Percentiles rank a stretch among this genome's conserved stretches.
These are phyloP conservation scores for Drosophila ohnishii DNA, from an alignment of 1,140 invertebrate genomes.

Conservation along the genomic window DNA sequence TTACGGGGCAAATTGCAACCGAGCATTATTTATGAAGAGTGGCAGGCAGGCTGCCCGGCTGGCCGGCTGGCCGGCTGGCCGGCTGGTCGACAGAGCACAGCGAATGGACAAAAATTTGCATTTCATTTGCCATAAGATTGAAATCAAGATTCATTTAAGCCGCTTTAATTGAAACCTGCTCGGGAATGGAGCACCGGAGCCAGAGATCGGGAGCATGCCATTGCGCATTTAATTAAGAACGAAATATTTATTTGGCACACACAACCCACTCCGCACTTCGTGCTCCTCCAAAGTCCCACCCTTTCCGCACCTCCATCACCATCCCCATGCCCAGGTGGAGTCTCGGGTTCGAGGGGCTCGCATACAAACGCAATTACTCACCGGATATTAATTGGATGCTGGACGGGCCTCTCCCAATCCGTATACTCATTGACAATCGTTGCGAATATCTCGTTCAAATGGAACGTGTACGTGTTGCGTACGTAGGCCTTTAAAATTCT, in stretches of 20 bases:
- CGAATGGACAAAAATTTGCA: slow-evolving; percentile 53
- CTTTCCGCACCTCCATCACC: neutral
- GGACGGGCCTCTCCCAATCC: slow-evolving; percentile 96
- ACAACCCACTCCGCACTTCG: neutral
- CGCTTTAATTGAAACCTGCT: slow-evolving; percentile 68
- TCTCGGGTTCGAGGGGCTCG: slow-evolving; percentile 23
- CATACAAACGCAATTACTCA: slow-evolving; percentile 83
- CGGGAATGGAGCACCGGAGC: slow-evolving; percentile 9
- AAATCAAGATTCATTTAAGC: slow-evolving; percentile 75
- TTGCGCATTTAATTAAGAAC: slow-evolving; percentile 78
- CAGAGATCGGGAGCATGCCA: slow-evolving; percentile 27
- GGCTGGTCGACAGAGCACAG: neutral
- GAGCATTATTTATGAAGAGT: slow-evolving; percentile 64
- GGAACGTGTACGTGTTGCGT: slow-evolving; percentile 95
- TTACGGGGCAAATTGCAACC: slow-evolving; percentile 36
- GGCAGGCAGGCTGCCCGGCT: slow-evolving; percentile 9
- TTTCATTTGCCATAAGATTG: slow-evolving; percentile 66
- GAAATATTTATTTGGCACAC: slow-evolving; percentile 72
- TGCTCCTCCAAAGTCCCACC: neutral
- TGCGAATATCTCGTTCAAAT: slow-evolving; percentile 92
- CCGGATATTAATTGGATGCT: slow-evolving; percentile 95
- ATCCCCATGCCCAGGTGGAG: neutral
- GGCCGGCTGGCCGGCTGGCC: neutral
- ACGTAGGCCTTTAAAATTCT: slow-evolving; percentile 96
- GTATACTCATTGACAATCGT: slow-evolving; percentile 98